A percentile compares a stretch with the other conserved stretches of the same genome.
These are phyloP conservation scores for Leptinotarsa rubiginosa DNA, from an alignment of 2,888 invertebrate genomes.

Conservation along the genomic window DNA sequence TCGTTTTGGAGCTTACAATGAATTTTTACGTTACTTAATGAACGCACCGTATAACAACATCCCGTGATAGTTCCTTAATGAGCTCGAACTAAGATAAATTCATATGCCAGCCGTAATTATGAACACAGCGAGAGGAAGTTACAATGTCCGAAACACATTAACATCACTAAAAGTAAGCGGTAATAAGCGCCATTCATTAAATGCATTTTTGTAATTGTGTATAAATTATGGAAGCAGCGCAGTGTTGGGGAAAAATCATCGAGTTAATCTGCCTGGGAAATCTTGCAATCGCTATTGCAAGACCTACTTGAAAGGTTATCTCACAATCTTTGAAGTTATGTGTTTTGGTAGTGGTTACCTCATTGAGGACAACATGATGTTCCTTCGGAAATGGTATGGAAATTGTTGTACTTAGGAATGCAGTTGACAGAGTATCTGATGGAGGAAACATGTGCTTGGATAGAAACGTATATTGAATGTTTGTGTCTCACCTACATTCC, in stretches of 20 bases:
- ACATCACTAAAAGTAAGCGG: slow-evolving; percentile 23
- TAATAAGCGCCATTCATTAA: slow-evolving; percentile 26
- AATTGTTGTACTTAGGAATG: background rate
- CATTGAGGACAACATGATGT: slow-evolving; percentile 17
- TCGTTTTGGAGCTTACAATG: too few species aligned
- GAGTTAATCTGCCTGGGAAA: slow-evolving; percentile 34
- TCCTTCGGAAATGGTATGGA: background rate
- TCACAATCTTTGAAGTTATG: slow-evolving; percentile 27
- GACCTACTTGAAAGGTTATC: slow-evolving; percentile 35
- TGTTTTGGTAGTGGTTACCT: slow-evolving; percentile 30
- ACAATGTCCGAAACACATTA: slow-evolving; percentile 26
- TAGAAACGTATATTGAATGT: too few species aligned
- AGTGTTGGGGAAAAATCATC: slow-evolving; percentile 34
- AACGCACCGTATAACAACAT: background rate
- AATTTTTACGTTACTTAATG: too few species aligned
- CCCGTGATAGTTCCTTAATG: background rate
- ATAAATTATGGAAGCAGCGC: slow-evolving; percentile 30
- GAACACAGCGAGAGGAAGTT: slow-evolving; percentile 23
- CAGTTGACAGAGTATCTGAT: background rate
- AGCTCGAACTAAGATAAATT: slow-evolving; percentile 6
- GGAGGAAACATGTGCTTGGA: too few species aligned
- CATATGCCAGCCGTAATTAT: slow-evolving; percentile 1
- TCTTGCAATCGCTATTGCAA: slow-evolving; percentile 31
- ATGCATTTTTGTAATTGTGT: slow-evolving; percentile 26
- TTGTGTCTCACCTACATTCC: too few species aligned